A percentile compares a stretch with the other conserved stretches of the same genome.
phyloP scores from a whole-genome alignment of 2,888 invertebrate genomes.

The Lasioglossum morio region DNA sequence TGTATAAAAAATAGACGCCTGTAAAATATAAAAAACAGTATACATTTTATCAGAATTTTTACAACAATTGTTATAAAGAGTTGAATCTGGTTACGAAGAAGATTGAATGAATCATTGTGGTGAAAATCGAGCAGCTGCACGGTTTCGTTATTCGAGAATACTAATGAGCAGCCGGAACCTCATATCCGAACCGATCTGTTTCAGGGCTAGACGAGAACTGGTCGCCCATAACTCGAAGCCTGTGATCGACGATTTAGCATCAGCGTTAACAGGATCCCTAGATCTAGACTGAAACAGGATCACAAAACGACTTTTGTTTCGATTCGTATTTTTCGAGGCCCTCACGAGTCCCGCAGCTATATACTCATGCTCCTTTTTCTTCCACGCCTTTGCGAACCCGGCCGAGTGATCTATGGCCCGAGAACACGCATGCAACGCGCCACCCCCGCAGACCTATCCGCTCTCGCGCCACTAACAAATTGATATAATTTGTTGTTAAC shows the following conservation, averaged over 20 bases:
- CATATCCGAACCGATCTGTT: not conserved
- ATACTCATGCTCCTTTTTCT: constrained; percentile 54
- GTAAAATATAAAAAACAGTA: too few relatives aligned
- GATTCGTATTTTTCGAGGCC: constrained; percentile 39
- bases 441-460: constrained; percentile 77
- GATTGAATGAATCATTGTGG: not conserved
- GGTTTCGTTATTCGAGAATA: not conserved
- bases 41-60: not conserved
- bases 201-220: constrained; percentile 1
- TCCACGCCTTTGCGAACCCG: constrained; percentile 62
- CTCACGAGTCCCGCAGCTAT: constrained; percentile 42
- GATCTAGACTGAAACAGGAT: constrained; percentile 4
- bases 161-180: not conserved
- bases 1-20: not conserved
- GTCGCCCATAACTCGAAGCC: constrained; percentile 1
- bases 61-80: not conserved
- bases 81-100: not conserved
- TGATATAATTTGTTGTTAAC: constrained; percentile 77
- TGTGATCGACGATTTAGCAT: constrained; percentile 10
- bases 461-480: constrained; percentile 75
- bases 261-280: not conserved
- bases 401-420: constrained; percentile 77
- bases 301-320: constrained; percentile 46
- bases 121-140: not conserved
- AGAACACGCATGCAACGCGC: constrained; percentile 78